phyloP scores from a whole-genome alignment of 2,888 invertebrate genomes.

The Synergus gifuensis region DNA sequence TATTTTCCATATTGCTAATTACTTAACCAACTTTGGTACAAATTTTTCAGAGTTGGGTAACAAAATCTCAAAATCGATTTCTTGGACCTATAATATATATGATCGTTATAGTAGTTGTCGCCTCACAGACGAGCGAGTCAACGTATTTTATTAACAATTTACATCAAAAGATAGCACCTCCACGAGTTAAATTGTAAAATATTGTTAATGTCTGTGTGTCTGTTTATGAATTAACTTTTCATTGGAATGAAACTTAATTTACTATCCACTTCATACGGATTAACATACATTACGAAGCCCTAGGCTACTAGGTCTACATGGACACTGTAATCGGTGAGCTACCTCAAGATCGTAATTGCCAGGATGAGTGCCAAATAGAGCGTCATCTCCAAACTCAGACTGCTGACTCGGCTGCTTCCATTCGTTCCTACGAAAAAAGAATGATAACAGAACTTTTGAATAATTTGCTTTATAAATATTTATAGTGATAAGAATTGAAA shows the following conservation, averaged over 20 bases:
- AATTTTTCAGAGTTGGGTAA: neutral
- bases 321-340: slow-evolving; percentile 4
- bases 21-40: too few relatives aligned
- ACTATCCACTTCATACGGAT: slow-evolving; percentile 61
- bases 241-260: slow-evolving; percentile 71
- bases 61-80: neutral
- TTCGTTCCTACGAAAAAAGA: neutral
- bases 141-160: slow-evolving; percentile 70
- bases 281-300: slow-evolving; percentile 77
- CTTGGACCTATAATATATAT: neutral
- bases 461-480: neutral
- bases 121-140: slow-evolving; percentile 49
- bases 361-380: slow-evolving; percentile 11
- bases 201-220: slow-evolving; percentile 49
- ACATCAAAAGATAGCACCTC: slow-evolving; percentile 75
- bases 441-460: neutral
- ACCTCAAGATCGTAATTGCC: slow-evolving; percentile 1
- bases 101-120: neutral
- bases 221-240: slow-evolving; percentile 50
- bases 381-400: neutral
- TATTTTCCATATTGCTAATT: too few relatives aligned
- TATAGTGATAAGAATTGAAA: neutral
- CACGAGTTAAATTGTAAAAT: slow-evolving; percentile 66
- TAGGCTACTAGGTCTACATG: slow-evolving; percentile 76
- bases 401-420: slow-evolving; percentile 2